Evolutionary conservation across 2,113 vertebrate genomes (phyloP), one percentile per base, ranked within the genome.

Genomic region (Pelecanoides urinatrix): DNA sequence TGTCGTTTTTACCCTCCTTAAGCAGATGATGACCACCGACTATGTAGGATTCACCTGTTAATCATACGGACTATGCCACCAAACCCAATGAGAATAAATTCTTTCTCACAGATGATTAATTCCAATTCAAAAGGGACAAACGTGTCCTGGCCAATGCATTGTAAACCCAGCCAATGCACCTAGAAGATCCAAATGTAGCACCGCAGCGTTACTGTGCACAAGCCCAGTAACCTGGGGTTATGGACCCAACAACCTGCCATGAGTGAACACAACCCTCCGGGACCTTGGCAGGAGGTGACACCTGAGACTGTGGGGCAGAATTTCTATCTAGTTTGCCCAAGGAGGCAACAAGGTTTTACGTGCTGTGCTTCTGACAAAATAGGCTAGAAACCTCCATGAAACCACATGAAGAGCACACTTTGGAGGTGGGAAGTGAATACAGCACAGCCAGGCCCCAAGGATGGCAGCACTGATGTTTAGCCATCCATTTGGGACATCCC

Each of bases 71-170:
- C 66, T 18, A 32, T 2, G 25, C 36, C 53, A 52, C 49, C 49
- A 79, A 84, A 42, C 55, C 78, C 34, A 36, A 10, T 8, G 44
- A 19, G 47, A 50, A n/a, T 12, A 40, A 56, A 62, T 45, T 62
- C 7, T 7, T 45, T 23, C 61, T 42, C 22, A 26, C 38, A 13
- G 42, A 68, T 7, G 22, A 74, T 29, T 18, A 40, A 42, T 42
- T 70, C 29, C 42, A 45, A 23, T 18, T 38, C 2, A 0, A 73
- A 44, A 36, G 3, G 50, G 61, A 49, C n/a, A 32, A 84, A 84
- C 0, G 5, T 16, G 52, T 29, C 26, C 65, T 29, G 9, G 26
- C n/a, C 45, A 47, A 10, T 0, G 7, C 16, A 11, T 1, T 9
- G 25, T 16, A 38, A 49, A 40, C 11, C 32, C 52, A 30, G 30